phyloP scores from a whole-genome alignment of 2,797 vertebrate species.

The Myotis pilosus region DNA sequence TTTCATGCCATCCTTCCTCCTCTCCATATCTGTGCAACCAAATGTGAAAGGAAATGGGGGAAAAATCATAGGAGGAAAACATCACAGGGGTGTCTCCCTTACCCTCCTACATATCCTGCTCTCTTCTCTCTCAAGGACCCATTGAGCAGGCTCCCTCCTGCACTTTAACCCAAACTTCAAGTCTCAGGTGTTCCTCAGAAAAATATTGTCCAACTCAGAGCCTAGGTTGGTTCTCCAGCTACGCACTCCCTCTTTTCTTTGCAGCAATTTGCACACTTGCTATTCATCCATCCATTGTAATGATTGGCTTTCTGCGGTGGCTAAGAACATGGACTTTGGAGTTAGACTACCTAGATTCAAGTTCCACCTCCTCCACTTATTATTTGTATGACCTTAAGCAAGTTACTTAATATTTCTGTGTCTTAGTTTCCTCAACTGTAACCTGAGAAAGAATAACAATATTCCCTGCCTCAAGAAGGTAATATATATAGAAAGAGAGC shows the following conservation, averaged over 20 bases:
- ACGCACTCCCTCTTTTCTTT: not conserved
- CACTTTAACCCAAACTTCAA: not conserved
- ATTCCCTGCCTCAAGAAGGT: not conserved
- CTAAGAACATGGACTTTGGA: not conserved
- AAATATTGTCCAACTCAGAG: not conserved
- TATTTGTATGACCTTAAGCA: not conserved
- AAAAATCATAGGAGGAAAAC: not conserved
- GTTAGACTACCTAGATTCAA: not conserved
- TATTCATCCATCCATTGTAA: not conserved
- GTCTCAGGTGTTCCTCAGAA: not conserved
- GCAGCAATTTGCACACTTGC: not conserved
- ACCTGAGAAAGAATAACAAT: not conserved
- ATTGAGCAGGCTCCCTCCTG: not conserved
- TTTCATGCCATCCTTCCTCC: not conserved
- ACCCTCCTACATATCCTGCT: accelerated
- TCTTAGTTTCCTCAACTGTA: not conserved
- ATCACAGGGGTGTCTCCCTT: not conserved
- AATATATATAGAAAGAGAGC: not conserved
- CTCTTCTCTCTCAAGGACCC: not conserved
- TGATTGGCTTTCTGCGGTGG: not conserved
- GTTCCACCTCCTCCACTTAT: not conserved
- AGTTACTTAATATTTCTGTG: not conserved
- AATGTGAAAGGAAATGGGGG: not conserved
- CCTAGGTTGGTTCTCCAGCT: not conserved
- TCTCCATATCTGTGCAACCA: not conserved